Base-by-base conservation (phyloP, 2,113 vertebrate species). In the Zapus hudsonius region DNA sequence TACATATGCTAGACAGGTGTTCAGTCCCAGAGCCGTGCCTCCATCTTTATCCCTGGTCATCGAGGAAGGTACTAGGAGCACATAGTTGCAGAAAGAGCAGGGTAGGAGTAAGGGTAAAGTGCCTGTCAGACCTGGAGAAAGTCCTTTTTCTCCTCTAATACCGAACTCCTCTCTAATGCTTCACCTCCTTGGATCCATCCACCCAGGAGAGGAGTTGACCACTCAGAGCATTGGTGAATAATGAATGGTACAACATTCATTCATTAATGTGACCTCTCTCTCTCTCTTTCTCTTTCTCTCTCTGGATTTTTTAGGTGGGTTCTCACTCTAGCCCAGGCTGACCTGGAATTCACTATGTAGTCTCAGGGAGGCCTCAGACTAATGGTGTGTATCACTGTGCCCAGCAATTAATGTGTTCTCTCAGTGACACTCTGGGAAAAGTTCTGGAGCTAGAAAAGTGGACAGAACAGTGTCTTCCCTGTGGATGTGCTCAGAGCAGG, bases 391-490 rank as follows among this genome's bases (percentile, higher is more conserved):
- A n/a, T n/a, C n/a, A n/a, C n/a, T n/a, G n/a, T n/a, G n/a, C n/a
- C n/a, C n/a, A n/a, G n/a, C n/a, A n/a, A n/a, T n/a, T n/a, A n/a
- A 2, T 0, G 4, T 13, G 19, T 1, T 27, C 69, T 19, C 16
- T 67, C 11, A 15, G 0, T 13, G 16, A 66, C 19, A 0, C 36
- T 55, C 1, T 0, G 0, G 0, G 59, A 20, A 31, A 44, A 9
- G 2, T 57, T 61, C 4, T 55, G 22, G 16, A 83, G 31, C 83
- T 27, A 13, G 61, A 12, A 38, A n/a, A 15, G 22, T 38, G 33
- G 64, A 42, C 23, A 59, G 57, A 40, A 17, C 38, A 42, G 29
- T 13, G 44, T 31, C 55, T 47, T 42, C 40, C 47, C 7, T 17
- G 52, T 42, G 52, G 36, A 0, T 8, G 47, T 16, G 0, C 33